phyloP scores from a whole-genome alignment of 2,888 invertebrate species.

The Cosmia pyralina region DNA sequence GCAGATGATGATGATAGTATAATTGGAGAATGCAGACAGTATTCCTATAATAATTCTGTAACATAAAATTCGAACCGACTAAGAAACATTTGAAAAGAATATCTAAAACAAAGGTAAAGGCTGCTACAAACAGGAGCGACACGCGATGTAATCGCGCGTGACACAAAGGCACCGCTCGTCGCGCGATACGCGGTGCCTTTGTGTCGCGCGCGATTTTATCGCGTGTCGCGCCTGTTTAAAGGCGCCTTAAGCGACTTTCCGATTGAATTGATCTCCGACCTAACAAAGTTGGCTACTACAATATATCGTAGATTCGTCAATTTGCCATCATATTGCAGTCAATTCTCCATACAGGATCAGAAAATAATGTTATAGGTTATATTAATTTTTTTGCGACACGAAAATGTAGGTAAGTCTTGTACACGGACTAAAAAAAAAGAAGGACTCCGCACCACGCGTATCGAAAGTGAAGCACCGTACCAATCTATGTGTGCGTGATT shows the following conservation, averaged over 20 bases:
- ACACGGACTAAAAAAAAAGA: too few relatives aligned
- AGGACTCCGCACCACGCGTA: too few relatives aligned
- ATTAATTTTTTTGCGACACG: neutral
- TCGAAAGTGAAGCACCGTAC: too few relatives aligned
- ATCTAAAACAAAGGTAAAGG: neutral
- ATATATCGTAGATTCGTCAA: neutral
- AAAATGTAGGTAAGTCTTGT: slow-evolving; percentile 8
- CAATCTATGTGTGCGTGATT: too few relatives aligned
- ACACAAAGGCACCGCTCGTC: too few relatives aligned
- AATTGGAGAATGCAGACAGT: neutral
- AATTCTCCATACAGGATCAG: too few relatives aligned
- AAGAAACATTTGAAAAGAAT: neutral
- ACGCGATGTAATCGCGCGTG: too few relatives aligned
- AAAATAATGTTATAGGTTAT: neutral
- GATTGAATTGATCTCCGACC: neutral
- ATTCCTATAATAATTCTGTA: neutral
- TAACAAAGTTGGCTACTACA: neutral
- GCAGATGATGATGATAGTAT: too few relatives aligned
- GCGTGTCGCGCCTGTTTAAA: too few relatives aligned
- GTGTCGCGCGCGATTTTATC: too few relatives aligned
- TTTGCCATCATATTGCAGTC: neutral
- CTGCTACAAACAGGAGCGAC: too few relatives aligned
- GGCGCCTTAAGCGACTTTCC: neutral
- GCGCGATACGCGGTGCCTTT: too few relatives aligned
- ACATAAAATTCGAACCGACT: neutral